Base-by-base conservation (phyloP, 2,113 vertebrate genomes). In the Podarcis raffonei region DNA sequence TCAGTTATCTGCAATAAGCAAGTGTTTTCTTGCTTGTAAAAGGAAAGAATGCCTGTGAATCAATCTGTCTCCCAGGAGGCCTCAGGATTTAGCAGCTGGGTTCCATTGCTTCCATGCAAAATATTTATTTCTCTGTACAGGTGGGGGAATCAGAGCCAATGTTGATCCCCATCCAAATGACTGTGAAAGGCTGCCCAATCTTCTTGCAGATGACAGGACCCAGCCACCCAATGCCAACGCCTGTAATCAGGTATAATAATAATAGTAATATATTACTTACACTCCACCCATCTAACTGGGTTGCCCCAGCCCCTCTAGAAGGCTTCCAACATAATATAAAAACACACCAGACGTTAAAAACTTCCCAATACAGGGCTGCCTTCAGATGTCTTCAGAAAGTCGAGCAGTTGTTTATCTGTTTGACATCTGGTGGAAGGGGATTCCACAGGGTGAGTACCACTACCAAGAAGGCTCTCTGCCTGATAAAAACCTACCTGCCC, bases 141-240 rank as follows among this genome's bases (percentile, higher is more conserved):
- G 98, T 98, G 72, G 98, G 98, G 48, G 96, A 98, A 42, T 96
- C 98, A 1, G 94, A 97, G 0, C 95, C 96, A 1, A 82, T 84
- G 1, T 62, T 95, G 91, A 97, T 99, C 93, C 97, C 96, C 0
- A 95, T 99, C 89, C 95, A 96, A 90, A 98, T 99, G 97, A 97
- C 93, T 0, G 98, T 98, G 78, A 98, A 94, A 92, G 99, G 98
- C 87, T 99, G 98, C 87, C 98, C 99, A 3, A 90, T 99, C 92
- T 98, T 98, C 96, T 97, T 98, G 89, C 97, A 97, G 94, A 95
- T 98, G 96, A 97, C 95, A 6, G 97, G 98, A 87, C 98, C 95
- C 18, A 90, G 96, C 2, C 89, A 90, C 81, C 94, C 97, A 82
- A 96, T 90, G 90, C 96, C 96, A 88, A 96, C 96, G 37, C 98